A percentile compares a stretch with the other conserved stretches of the same genome.
Evolutionary conservation across 2,113 vertebrate species (phyloP).

Genomic region (Pungitius pungitius): DNA sequence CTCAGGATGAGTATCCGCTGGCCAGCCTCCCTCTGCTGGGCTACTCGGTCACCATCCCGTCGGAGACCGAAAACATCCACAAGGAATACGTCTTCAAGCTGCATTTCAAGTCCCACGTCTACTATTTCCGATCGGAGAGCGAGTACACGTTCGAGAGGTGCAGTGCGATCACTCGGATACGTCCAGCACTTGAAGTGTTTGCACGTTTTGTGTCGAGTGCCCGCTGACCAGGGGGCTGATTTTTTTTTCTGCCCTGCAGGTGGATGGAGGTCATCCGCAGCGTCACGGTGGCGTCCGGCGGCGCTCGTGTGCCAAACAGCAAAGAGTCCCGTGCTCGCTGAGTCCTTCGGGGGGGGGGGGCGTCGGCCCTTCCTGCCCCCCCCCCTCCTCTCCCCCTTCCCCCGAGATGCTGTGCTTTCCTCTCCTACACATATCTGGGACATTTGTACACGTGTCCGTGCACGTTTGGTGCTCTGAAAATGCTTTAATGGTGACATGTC

Average conservation of each 20-base stretch:
- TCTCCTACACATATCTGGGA: conserved; percentile 74
- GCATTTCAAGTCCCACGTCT: conserved; percentile 98
- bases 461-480: conserved; percentile 81
- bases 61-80: conserved; percentile 94
- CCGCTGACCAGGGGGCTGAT: not conserved
- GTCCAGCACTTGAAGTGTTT: not conserved
- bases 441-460: conserved; percentile 75
- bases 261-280: conserved; percentile 99
- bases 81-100: conserved; percentile 99
- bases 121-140: conserved; percentile 97
- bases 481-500: conserved; percentile 82
- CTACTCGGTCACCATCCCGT: conserved; percentile 93
- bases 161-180: not conserved
- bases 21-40: conserved; percentile 96
- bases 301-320: conserved; percentile 82
- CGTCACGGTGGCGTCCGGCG: conserved; percentile 89
- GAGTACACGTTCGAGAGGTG: conserved; percentile 97
- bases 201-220: not conserved
- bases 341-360: conserved; percentile 61
- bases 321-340: conserved; percentile 89
- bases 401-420: conserved; percentile 53
- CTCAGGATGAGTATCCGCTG: conserved; percentile 95
- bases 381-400: not conserved
- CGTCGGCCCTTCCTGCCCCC: conserved; percentile 23
- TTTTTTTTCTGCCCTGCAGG: conserved; percentile 70